Percentiles rank a stretch among this genome's conserved stretches.
These are phyloP conservation scores for Pediacus dermestoides DNA, from an alignment of 2,888 invertebrate species.

Conservation along the genomic window DNA sequence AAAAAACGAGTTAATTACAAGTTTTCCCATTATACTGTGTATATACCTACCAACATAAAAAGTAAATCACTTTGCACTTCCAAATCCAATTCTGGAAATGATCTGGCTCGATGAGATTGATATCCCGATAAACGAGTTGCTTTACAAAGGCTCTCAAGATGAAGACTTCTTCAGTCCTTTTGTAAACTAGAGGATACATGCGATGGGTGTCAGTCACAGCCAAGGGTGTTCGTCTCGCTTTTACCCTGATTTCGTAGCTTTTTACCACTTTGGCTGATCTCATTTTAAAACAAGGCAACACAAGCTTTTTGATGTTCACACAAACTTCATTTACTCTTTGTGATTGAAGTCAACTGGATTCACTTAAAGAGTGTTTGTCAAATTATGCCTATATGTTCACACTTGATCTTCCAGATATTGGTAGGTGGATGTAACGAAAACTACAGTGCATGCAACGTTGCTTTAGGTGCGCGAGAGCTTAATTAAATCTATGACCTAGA, in stretches of 20 bases:
- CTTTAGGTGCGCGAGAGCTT: too few species aligned
- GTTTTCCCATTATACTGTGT: slow-evolving; percentile 10
- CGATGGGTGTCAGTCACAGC: slow-evolving; percentile 41
- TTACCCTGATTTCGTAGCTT: slow-evolving; percentile 11
- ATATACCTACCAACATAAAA: slow-evolving; percentile 9
- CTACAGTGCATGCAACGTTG: too few species aligned
- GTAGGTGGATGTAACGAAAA: too few species aligned
- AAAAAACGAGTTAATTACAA: slow-evolving; percentile 14
- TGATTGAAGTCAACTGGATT: slow-evolving; percentile 34
- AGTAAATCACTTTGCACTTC: slow-evolving; percentile 12
- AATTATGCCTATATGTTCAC: slow-evolving; percentile 30
- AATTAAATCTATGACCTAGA: too few species aligned
- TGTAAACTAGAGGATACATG: slow-evolving; percentile 37
- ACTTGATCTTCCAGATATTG: too few species aligned
- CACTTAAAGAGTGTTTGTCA: slow-evolving; percentile 28
- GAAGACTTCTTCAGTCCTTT: slow-evolving; percentile 40
- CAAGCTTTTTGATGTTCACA: slow-evolving; percentile 41
- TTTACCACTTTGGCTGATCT: slow-evolving; percentile 14
- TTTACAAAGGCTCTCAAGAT: slow-evolving; percentile 33
- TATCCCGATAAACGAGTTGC: slow-evolving; percentile 40
- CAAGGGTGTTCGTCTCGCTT: slow-evolving; percentile 13
- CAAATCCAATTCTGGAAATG: slow-evolving; percentile 40
- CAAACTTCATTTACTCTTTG: slow-evolving; percentile 36
- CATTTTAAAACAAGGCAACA: slow-evolving; percentile 33
- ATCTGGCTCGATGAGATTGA: slow-evolving; percentile 37